Evolutionary conservation across 2,113 vertebrate genomes (phyloP).

Genomic region (Urocitellus parryii): DNA sequence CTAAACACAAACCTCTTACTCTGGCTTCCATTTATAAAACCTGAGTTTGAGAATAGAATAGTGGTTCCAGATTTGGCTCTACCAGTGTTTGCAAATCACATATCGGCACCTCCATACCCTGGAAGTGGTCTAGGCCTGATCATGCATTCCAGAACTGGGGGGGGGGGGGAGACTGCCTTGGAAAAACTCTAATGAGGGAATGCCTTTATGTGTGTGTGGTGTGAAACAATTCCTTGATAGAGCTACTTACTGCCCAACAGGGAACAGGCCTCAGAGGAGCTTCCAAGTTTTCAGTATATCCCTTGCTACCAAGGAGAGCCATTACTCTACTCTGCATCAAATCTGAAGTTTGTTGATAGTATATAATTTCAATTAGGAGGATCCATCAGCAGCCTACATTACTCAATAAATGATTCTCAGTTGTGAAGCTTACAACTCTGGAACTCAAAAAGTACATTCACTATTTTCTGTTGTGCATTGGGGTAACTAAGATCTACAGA

Average conservation of each 20-base stretch:
- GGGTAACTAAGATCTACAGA: neutral
- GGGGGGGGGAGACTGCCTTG: neutral
- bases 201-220: neutral
- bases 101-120: neutral
- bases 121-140: neutral
- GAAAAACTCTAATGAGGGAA: neutral
- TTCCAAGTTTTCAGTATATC: neutral
- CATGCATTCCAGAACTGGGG: neutral
- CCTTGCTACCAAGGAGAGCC: neutral
- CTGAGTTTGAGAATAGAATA: neutral
- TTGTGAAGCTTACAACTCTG: neutral
- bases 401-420: neutral
- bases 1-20: neutral
- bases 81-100: neutral
- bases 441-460: neutral
- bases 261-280: neutral
- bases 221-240: neutral
- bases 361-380: neutral
- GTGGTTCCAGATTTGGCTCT: neutral
- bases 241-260: constrained; percentile 19
- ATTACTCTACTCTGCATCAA: neutral
- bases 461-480: neutral
- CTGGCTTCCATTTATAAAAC: neutral
- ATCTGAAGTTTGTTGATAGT: neutral
- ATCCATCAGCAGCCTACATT: neutral